phyloP scores from a whole-genome alignment of 2,113 vertebrate genomes.

The Rhodinocichla rosea region DNA sequence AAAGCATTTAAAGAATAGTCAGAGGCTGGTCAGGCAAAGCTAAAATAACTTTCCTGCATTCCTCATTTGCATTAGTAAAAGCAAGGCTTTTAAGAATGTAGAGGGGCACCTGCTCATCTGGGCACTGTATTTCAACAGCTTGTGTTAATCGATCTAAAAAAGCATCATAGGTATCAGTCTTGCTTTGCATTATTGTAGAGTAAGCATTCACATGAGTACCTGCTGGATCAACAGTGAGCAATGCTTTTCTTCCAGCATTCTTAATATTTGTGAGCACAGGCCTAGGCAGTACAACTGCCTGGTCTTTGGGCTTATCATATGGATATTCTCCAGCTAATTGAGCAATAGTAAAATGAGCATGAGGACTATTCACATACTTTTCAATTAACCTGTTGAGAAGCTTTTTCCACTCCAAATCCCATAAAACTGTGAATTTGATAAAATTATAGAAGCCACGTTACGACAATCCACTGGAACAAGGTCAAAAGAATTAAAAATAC shows the following conservation, averaged over 20 bases:
- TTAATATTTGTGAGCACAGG: background rate
- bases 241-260: background rate
- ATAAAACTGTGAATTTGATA: background rate
- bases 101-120: background rate
- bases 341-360: background rate
- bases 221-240: background rate
- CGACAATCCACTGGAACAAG: background rate
- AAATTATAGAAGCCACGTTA: background rate
- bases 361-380: background rate
- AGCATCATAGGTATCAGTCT: background rate
- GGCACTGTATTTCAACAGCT: background rate
- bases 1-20: background rate
- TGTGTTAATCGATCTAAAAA: background rate
- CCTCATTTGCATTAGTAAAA: background rate
- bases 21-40: background rate
- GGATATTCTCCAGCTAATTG: background rate
- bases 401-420: background rate
- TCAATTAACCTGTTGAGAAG: background rate
- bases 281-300: background rate
- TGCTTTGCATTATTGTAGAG: background rate
- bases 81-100: background rate
- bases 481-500: background rate
- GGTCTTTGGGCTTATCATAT: background rate
- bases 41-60: background rate
- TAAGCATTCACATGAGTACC: background rate